These are phyloP conservation scores for Dascillus cervinus DNA, from an alignment of 2,888 invertebrate species.

Conservation along the genomic window DNA sequence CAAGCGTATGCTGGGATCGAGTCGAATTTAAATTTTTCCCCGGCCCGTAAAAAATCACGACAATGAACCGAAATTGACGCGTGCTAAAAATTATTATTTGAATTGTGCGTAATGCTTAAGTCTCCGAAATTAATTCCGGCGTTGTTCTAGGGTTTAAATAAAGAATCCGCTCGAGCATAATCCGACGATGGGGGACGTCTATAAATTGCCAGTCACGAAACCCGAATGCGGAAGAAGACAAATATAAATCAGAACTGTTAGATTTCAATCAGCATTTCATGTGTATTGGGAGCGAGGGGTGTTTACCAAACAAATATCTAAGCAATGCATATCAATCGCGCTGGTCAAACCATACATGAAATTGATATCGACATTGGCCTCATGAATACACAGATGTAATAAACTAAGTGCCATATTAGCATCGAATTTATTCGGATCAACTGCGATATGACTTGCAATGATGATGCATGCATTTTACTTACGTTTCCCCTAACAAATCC, in stretches of 20 bases:
- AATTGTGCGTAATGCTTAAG: conserved; percentile 21
- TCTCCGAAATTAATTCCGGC: conserved; percentile 25
- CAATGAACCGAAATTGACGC: conserved; percentile 4
- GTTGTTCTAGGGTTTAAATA: conserved; percentile 22
- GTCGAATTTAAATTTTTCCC: too few relatives aligned
- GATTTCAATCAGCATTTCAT: conserved; percentile 19
- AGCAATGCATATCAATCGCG: conserved; percentile 25
- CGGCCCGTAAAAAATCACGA: too few relatives aligned
- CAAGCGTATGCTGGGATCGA: too few relatives aligned
- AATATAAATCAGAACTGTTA: conserved; percentile 21
- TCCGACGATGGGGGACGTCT: conserved; percentile 18
- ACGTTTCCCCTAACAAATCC: too few relatives aligned
- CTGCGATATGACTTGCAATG: conserved; percentile 14
- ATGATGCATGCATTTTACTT: too few relatives aligned
- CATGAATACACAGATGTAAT: conserved; percentile 31
- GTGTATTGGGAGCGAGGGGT: too few relatives aligned
- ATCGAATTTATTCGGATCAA: conserved; percentile 17
- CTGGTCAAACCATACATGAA: conserved; percentile 22
- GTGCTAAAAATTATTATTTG: conserved; percentile 20
- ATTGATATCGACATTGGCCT: conserved; percentile 25
- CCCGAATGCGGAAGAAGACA: conserved; percentile 22
- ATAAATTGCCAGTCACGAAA: conserved; percentile 24
- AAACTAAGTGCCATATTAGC: conserved; percentile 24
- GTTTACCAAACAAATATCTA: conserved; percentile 25
- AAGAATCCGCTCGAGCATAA: conserved; percentile 23